phyloP scores from a whole-genome alignment of 2,113 vertebrate species.

The Apus apus region DNA sequence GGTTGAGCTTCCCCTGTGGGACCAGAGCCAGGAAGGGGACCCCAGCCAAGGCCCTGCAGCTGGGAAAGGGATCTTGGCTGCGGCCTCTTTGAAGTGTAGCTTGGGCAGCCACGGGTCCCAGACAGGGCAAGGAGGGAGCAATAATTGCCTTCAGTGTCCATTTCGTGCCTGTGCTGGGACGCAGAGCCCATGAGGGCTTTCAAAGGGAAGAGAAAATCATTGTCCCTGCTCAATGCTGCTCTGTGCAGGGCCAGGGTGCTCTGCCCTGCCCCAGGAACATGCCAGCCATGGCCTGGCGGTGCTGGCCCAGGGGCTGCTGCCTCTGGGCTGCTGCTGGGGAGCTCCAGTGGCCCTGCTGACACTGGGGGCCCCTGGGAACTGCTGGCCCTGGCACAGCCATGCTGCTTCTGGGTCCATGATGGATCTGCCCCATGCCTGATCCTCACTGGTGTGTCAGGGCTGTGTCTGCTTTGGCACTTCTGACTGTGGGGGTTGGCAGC shows the following conservation, averaged over 20 bases:
- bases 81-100: not conserved
- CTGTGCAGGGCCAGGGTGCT: not conserved
- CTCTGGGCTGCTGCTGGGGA: not conserved
- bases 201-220: not conserved
- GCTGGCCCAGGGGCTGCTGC: rapidly evolving
- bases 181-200: not conserved
- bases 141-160: not conserved
- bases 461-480: not conserved
- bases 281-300: rapidly evolving
- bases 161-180: not conserved
- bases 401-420: not conserved
- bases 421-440: not conserved
- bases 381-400: not conserved
- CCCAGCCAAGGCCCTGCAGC: rapidly evolving
- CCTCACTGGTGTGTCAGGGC: not conserved
- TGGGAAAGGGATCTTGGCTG: not conserved
- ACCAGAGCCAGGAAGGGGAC: not conserved
- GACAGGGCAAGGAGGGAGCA: not conserved
- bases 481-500: not conserved
- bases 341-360: too few relatives aligned
- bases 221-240: not conserved
- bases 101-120: not conserved
- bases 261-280: not conserved
- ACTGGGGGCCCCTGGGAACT: not conserved
- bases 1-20: not conserved